Evolutionary conservation across 1,140 invertebrate species (phyloP), one percentile per base, ranked within the genome.

Genomic region (Dryas iulia): DNA sequence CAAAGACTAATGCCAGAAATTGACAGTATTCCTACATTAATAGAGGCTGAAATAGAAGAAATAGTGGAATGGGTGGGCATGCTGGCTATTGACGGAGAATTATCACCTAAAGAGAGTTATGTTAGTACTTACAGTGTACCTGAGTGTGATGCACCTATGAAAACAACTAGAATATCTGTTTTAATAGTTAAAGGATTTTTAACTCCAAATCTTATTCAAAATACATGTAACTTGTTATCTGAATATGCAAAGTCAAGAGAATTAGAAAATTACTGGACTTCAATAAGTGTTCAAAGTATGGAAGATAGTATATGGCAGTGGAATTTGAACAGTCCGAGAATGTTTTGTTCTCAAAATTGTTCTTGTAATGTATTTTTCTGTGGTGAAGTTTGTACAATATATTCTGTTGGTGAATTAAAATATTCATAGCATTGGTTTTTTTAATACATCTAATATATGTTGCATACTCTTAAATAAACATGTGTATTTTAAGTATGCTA

Each of bases 41-140:
- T 76, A 26, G 82, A 82, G 66, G 65, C 72, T 18, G 79, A 87
- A 26, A 62, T 82, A 30, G 80, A 83, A 10, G 87, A 89, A 69
- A 63, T 91, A 26, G 79, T 82, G 8, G 89, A 90, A 79, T 91
- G 89, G 89, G 69, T 87, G 14, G 89, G 87, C 4, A 82, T 91
- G 79, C 35, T 90, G n/a, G 80, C 80, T 35, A 77, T 84, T 56
- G 57, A 78, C 18, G 85, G 66, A 18, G 73, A 87, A 60, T 64
- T 85, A 25, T 35, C 54, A 11, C 79, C 75, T 2, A 71, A 59
- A 53, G 82, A 86, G 14, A 59, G 70, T 8, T 91, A 89, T 56
- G 77, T 89, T 5, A 91, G 87, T 53, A 76, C 75, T 24, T 91
- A 91, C 26, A 63, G 61, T 47, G 73, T 77, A 64, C 89, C 89